phyloP scores from a whole-genome alignment of 2,113 vertebrate genomes.

The Ptyas mucosa region DNA sequence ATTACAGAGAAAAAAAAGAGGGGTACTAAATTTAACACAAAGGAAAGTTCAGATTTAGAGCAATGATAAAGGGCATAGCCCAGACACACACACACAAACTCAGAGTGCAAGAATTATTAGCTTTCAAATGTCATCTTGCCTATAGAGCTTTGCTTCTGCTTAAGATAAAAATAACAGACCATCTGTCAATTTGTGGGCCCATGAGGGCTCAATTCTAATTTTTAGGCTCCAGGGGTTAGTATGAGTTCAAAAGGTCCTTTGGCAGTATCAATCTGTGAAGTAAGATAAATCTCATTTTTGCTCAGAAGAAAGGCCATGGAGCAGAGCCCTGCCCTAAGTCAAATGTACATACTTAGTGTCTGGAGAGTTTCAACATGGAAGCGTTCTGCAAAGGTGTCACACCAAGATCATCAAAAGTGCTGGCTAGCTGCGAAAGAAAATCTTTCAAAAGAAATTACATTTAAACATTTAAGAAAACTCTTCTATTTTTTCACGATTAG shows the following conservation, averaged over 20 bases:
- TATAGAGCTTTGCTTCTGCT: slow-evolving; percentile 16
- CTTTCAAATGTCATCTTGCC: slow-evolving; percentile 55
- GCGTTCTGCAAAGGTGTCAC: neutral
- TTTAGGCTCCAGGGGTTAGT: slow-evolving; percentile 46
- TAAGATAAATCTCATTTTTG: slow-evolving; percentile 51
- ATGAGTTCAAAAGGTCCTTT: slow-evolving; percentile 52
- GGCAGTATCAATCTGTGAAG: neutral
- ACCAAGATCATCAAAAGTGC: slow-evolving; percentile 4
- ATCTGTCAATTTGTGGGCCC: slow-evolving; percentile 40
- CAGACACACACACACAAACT: slow-evolving; percentile 32
- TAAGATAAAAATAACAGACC: slow-evolving; percentile 57
- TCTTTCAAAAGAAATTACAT: neutral
- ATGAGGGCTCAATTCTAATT: slow-evolving; percentile 51
- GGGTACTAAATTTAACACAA: slow-evolving; percentile 45
- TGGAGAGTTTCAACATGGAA: slow-evolving; percentile 25
- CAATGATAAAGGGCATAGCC: slow-evolving; percentile 20
- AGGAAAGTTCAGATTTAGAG: slow-evolving; percentile 51
- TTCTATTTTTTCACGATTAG: neutral
- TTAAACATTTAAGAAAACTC: neutral
- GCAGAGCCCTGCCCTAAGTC: neutral
- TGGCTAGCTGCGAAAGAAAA: neutral
- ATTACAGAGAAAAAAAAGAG: slow-evolving; percentile 2
- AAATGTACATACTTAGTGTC: neutral
- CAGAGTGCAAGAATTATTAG: slow-evolving; percentile 47
- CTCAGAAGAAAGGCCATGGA: slow-evolving; percentile 27